Conservation (phyloP, 2,888 invertebrate species). For the Oxystoma pomonae region DNA sequence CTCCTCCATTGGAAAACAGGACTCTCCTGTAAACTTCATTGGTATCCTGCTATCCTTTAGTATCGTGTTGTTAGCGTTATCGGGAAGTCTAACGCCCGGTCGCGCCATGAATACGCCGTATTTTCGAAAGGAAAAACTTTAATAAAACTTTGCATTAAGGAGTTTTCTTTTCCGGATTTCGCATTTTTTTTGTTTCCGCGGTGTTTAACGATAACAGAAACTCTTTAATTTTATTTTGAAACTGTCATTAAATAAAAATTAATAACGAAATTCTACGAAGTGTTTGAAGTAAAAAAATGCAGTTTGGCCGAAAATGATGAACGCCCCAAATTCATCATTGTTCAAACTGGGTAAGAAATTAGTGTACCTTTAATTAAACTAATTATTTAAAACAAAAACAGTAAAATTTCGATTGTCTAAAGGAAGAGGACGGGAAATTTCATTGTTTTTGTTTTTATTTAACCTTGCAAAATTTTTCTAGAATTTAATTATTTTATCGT, state of each 20-base stretch:
- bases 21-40: neutral
- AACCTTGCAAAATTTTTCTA: too few species aligned
- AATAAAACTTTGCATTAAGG: neutral
- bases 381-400: neutral
- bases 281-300: constrained; percentile 46
- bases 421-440: too few species aligned
- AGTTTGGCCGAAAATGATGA: constrained; percentile 37
- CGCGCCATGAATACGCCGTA: neutral
- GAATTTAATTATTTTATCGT: too few species aligned
- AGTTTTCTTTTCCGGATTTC: too few species aligned
- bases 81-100: neutral
- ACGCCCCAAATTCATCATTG: constrained; percentile 46
- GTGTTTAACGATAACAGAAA: too few species aligned
- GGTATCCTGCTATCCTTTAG: neutral
- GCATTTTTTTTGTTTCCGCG: too few species aligned
- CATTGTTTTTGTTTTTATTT: too few species aligned
- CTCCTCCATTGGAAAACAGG: neutral
- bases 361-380: neutral
- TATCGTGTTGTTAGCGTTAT: neutral
- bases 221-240: neutral
- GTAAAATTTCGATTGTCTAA: too few species aligned
- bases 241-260: constrained; percentile 2
- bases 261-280: constrained; percentile 48
- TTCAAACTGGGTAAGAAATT: constrained; percentile 45
- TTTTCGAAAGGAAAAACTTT: neutral